Conservation (phyloP, 1,140 invertebrate species). For the Formica exsecta region DNA sequence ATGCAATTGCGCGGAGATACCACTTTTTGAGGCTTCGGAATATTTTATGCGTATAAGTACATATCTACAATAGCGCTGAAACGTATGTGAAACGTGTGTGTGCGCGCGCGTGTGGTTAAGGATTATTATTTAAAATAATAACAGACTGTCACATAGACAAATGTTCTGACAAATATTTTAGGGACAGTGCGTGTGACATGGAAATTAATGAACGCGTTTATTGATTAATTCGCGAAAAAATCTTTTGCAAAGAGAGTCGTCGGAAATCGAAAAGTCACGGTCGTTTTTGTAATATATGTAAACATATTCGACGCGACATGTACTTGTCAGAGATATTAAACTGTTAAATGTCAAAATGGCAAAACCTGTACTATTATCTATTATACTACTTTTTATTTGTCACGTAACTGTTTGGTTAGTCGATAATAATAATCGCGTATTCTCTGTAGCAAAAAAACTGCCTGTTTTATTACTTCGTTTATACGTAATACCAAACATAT, state of each 20-base stretch:
- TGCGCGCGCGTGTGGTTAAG: neutral
- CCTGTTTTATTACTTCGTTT: neutral
- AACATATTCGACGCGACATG: neutral
- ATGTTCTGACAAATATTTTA: neutral
- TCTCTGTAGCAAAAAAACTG: neutral
- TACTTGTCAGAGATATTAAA: neutral
- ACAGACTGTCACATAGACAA: neutral
- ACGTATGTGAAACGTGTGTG: neutral
- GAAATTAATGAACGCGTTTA: neutral
- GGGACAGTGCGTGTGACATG: neutral
- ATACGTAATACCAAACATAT: neutral
- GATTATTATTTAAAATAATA: neutral
- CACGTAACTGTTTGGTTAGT: no score
- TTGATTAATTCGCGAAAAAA: neutral
- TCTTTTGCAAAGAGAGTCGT: neutral
- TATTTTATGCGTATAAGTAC: neutral
- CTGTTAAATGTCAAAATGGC: neutral
- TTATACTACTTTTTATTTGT: neutral
- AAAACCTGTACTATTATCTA: neutral
- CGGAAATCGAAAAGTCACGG: neutral
- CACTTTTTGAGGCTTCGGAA: neutral
- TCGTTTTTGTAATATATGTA: slow-evolving; percentile 6
- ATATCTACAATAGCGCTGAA: neutral
- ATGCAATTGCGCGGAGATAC: slow-evolving; percentile 12
- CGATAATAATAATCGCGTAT: no score